Conservation (phyloP, 1,140 invertebrate species). For the Nasonia longicornis region DNA sequence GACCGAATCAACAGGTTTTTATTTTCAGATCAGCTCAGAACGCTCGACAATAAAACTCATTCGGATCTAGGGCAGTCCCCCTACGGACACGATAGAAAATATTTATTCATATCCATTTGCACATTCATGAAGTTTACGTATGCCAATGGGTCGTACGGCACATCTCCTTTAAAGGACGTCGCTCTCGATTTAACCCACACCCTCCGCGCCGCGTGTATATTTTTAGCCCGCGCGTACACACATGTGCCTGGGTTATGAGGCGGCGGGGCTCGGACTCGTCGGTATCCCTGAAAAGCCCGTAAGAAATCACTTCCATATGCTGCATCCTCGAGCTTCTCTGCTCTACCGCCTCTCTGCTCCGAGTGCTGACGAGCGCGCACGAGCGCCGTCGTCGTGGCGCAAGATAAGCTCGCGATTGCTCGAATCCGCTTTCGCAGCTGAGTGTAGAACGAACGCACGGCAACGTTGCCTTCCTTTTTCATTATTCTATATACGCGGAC, state of each 20-base stretch:
- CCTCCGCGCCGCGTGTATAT: not conserved
- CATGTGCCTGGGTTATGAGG: not conserved
- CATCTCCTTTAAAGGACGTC: not conserved
- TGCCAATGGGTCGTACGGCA: not conserved
- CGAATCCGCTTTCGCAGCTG: not conserved
- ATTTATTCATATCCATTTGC: not conserved
- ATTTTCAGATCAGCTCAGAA: too few relatives aligned
- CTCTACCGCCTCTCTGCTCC: not conserved
- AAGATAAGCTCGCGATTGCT: slow-evolving; percentile 23
- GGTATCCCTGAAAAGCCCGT: not conserved
- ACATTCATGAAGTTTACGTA: not conserved
- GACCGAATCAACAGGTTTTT: too few relatives aligned
- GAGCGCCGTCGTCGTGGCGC: not conserved
- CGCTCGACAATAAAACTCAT: not conserved
- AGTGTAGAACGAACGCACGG: not conserved
- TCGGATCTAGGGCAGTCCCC: not conserved
- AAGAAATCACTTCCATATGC: slow-evolving; percentile 42
- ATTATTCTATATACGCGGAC: too few relatives aligned
- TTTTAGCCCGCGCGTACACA: slow-evolving; percentile 1
- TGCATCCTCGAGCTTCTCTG: not conserved
- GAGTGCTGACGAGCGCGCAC: not conserved
- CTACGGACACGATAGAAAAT: not conserved
- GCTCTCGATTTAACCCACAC: not conserved
- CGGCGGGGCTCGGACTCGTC: not conserved
- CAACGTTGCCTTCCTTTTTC: too few relatives aligned